phyloP scores from a whole-genome alignment of 1,140 invertebrate genomes.

The Drosophila paulistorum region DNA sequence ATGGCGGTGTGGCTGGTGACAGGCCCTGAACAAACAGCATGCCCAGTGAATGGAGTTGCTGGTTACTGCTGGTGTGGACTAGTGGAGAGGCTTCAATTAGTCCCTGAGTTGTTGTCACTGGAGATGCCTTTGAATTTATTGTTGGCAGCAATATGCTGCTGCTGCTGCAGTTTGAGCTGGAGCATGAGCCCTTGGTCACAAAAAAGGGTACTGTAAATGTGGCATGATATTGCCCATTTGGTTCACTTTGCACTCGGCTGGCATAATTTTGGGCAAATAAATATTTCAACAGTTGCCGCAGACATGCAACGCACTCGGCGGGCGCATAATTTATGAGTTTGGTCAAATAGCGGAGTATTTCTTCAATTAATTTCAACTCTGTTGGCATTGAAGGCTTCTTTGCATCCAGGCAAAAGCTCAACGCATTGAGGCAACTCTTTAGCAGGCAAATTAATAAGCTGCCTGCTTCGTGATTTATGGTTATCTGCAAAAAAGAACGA shows the following conservation, averaged over 20 bases:
- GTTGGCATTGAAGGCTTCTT: constrained; percentile 33
- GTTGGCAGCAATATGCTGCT: constrained; percentile 50
- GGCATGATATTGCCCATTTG: constrained; percentile 47
- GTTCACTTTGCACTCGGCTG: constrained; percentile 64
- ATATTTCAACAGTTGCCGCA: constrained; percentile 91
- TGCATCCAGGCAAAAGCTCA: constrained; percentile 72
- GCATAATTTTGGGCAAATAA: constrained; percentile 90
- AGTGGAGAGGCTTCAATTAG: constrained; percentile 49
- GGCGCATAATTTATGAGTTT: constrained; percentile 88
- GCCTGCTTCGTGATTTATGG: constrained; percentile 87
- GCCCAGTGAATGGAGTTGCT: constrained; percentile 49
- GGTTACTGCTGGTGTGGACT: neutral
- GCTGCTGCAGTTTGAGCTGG: constrained; percentile 35
- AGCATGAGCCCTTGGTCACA: constrained; percentile 46
- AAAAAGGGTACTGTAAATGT: constrained; percentile 74
- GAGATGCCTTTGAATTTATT: constrained; percentile 51
- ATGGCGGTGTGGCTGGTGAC: constrained; percentile 49
- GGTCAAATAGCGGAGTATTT: constrained; percentile 90
- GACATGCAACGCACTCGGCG: constrained; percentile 88
- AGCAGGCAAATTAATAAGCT: constrained; percentile 88
- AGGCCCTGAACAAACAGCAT: constrained; percentile 71
- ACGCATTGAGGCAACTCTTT: constrained; percentile 72
- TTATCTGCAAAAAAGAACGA: constrained; percentile 83
- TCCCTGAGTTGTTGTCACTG: constrained; percentile 34
- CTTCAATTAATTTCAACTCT: constrained; percentile 86